phyloP scores from a whole-genome alignment of 2,797 vertebrate species.

The Spea hammondii region DNA sequence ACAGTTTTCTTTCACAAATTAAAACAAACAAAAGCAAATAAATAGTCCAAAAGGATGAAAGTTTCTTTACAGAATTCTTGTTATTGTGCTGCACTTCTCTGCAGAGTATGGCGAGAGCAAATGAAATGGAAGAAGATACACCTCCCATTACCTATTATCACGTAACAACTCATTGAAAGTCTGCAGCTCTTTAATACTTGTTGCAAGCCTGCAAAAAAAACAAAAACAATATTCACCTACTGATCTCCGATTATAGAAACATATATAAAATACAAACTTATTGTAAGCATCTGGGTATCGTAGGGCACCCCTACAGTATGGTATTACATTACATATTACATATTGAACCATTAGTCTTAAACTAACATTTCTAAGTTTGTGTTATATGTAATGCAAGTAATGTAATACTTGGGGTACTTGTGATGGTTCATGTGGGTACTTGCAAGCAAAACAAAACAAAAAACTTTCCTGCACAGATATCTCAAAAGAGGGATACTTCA shows the following conservation, averaged over 20 bases:
- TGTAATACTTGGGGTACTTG: too few relatives aligned
- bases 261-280: neutral
- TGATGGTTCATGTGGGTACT: too few relatives aligned
- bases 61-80: neutral
- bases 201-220: conserved; percentile 80
- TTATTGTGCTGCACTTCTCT: neutral
- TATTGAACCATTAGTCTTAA: too few relatives aligned
- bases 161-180: conserved; percentile 84
- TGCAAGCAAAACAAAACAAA: too few relatives aligned
- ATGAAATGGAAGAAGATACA: conserved; percentile 26
- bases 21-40: conserved; percentile 1
- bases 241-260: neutral
- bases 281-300: too few relatives aligned
- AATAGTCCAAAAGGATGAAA: neutral
- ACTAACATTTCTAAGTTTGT: too few relatives aligned
- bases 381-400: too few relatives aligned
- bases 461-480: too few relatives aligned
- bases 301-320: too few relatives aligned
- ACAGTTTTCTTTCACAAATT: neutral
- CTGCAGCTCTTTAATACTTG: conserved; percentile 88
- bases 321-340: too few relatives aligned
- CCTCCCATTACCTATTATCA: conserved; percentile 81
- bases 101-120: neutral
- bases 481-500: too few relatives aligned
- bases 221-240: neutral